A percentile compares a stretch with the other conserved stretches of the same genome.
Evolutionary conservation across 2,797 vertebrate genomes (phyloP).

Genomic region (Macropodus opercularis): DNA sequence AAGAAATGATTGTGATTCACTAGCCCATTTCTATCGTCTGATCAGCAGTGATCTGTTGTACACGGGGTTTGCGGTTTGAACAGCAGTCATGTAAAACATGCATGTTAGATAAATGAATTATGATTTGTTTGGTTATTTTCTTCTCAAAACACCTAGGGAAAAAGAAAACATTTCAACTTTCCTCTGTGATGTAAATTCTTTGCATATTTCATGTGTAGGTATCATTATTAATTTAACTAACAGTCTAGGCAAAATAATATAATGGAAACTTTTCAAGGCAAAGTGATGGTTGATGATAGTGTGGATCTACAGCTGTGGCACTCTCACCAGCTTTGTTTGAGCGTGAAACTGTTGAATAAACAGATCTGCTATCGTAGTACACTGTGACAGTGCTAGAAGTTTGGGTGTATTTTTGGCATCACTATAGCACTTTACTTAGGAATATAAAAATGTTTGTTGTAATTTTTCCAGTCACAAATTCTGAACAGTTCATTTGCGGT

Average conservation of each 20-base stretch:
- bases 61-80: conserved; percentile 16
- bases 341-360: conserved; percentile 54
- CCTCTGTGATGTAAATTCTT: conserved; percentile 29
- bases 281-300: conserved; percentile 23
- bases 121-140: conserved; percentile 40
- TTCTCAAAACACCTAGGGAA: conserved; percentile 23
- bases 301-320: conserved; percentile 36
- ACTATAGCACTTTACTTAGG: not conserved
- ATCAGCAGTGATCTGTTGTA: conserved; percentile 24
- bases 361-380: conserved; percentile 46
- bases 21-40: conserved; percentile 17
- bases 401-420: conserved; percentile 18
- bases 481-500: no score
- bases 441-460: not conserved
- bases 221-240: conserved; percentile 45
- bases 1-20: conserved; percentile 43
- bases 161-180: conserved; percentile 8
- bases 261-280: conserved; percentile 23
- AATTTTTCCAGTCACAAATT: not conserved
- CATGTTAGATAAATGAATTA: conserved; percentile 49
- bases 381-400: conserved; percentile 31
- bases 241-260: conserved; percentile 26
- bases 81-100: conserved; percentile 38
- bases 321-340: conserved; percentile 44
- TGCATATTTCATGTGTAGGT: conserved; percentile 52